phyloP scores from a whole-genome alignment of 2,797 vertebrate genomes.

The Ctenopoma multispine region DNA sequence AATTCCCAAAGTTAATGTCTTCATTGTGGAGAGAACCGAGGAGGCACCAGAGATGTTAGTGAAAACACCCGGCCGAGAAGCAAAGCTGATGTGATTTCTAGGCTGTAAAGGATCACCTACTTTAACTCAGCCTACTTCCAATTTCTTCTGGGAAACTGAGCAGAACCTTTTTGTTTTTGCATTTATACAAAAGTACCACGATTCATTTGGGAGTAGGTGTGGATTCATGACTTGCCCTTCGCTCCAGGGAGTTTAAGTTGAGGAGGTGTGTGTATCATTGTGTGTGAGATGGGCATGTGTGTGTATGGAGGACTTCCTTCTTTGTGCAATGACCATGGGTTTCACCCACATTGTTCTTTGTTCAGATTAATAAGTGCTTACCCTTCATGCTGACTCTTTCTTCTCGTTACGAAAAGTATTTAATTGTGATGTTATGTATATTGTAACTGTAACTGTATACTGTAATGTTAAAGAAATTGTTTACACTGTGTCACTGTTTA shows the following conservation, averaged over 20 bases:
- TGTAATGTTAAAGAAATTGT: too few species aligned
- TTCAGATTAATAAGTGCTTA: not conserved
- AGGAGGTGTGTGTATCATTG: not conserved
- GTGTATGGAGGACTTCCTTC: not conserved
- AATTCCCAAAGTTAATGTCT: constrained; percentile 30
- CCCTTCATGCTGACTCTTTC: not conserved
- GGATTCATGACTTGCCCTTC: constrained; percentile 10
- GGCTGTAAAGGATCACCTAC: not conserved
- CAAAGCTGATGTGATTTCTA: not conserved
- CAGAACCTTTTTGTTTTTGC: not conserved
- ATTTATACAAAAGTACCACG: constrained; percentile 27
- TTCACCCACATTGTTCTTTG: not conserved
- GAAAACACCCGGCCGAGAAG: not conserved
- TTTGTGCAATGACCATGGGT: too few species aligned
- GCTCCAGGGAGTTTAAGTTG: constrained; percentile 29
- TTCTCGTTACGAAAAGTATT: not conserved
- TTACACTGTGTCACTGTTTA: too few species aligned
- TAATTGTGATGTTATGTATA: too few species aligned
- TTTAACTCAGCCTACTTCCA: not conserved
- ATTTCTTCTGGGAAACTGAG: not conserved
- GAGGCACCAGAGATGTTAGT: constrained; percentile 1
- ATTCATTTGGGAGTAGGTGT: constrained; percentile 1
- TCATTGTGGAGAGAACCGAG: constrained; percentile 51
- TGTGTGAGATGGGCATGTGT: not conserved
- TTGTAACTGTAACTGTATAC: too few species aligned